A percentile compares a stretch with the other conserved stretches of the same genome.
These are phyloP conservation scores for Homarus americanus DNA, from an alignment of 1,140 invertebrate genomes.

Conservation along the genomic window DNA sequence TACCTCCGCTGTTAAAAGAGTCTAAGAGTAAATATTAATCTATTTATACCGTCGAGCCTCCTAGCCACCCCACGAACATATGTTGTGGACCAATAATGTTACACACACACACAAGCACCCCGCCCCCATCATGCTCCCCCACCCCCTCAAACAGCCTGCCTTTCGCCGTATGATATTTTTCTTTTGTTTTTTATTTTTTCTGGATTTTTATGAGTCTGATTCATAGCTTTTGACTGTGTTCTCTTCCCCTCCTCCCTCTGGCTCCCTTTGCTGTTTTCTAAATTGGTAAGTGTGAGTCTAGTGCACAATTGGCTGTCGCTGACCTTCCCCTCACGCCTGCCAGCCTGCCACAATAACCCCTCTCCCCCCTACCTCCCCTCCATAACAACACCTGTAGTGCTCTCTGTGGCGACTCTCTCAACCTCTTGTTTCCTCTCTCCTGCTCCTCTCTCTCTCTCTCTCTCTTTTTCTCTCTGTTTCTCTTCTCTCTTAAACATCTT, in stretches of 20 bases:
- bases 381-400: not conserved
- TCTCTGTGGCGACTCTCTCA: constrained; percentile 1
- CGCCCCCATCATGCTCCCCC: too few relatives aligned
- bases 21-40: not conserved
- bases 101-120: not conserved
- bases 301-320: constrained; percentile 39
- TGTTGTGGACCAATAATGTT: not conserved
- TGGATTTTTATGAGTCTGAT: constrained; percentile 51
- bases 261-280: constrained; percentile 67
- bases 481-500: too few relatives aligned
- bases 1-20: too few relatives aligned
- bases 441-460: not conserved
- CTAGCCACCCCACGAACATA: not conserved
- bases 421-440: not conserved
- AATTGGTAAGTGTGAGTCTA: constrained; percentile 65
- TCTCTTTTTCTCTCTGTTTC: not conserved
- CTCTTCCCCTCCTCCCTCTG: constrained; percentile 42
- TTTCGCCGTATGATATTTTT: constrained; percentile 25
- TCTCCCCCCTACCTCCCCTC: too few relatives aligned
- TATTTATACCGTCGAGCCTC: not conserved
- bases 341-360: not conserved
- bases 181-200: constrained; percentile 19
- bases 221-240: constrained; percentile 66
- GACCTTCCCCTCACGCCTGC: not conserved
- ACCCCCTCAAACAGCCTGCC: not conserved